Base-by-base conservation (phyloP, 2,888 invertebrate genomes). In the Ditula angustiorana region DNA sequence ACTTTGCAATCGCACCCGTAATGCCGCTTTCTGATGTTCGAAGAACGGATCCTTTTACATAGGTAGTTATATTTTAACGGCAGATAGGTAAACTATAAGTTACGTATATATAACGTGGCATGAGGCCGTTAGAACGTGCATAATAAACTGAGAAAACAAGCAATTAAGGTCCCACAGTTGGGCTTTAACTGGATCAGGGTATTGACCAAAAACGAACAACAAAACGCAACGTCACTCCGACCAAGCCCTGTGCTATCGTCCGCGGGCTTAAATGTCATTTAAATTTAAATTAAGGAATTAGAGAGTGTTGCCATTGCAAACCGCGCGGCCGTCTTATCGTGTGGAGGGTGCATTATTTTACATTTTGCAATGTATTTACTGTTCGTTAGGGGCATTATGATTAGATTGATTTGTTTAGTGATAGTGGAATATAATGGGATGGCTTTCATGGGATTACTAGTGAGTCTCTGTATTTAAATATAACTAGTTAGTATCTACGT, bases 251-350 rank as follows among this genome's bases (percentile, higher is more conserved):
- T 83, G 74, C 74, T 81, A 86, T 85, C 87, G 75, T 67, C 70
- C 70, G 71, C 69, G 67, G 77, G 87, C 85, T 90, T 89, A 87
- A 82, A 78, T 87, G 89, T 87, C 86, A 90, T 92, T 92, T 92
- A 92, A 92, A 92, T 92, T 92, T 92, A 91, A 92, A 92, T 92
- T 85, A 86, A 87, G 90, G 91, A 83, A 88, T 92, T 90, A 90
- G 78, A 75, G 66, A 78, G 74, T 79, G 83, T 81, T 81, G 72
- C 74, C 74, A 78, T 78, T 75, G 81, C 78, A 77, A 58, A 63
- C 77, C 76, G 75, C 66, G 69, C 58, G 44, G 69, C 62, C 33
- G 59, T 64, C 64, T 64, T 63, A 63, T 63, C 64, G 59, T 64
- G 59, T 64, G 58, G 46, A 64, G 64, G 64, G 64, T 64, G 64